A percentile compares a stretch with the other conserved stretches of the same genome.
phyloP scores from a whole-genome alignment of 2,888 invertebrate genomes.

The Pecten maximus region DNA sequence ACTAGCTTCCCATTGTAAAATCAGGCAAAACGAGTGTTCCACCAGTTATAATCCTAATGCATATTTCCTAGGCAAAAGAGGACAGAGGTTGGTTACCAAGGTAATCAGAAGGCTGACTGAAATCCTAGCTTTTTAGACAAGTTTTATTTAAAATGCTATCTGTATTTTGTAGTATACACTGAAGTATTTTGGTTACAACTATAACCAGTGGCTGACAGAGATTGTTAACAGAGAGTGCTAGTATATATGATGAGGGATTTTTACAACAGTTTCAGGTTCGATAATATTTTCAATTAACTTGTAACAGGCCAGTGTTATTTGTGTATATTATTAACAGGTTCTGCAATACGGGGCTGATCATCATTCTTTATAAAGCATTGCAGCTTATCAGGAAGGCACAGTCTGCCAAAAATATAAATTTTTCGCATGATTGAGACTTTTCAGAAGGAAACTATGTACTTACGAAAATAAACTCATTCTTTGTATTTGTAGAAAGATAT shows the following conservation, averaged over 20 bases:
- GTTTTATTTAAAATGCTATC: background rate
- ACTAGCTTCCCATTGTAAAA: no score
- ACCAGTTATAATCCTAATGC: no score
- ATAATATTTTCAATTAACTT: background rate
- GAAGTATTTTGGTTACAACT: background rate
- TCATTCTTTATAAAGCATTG: background rate
- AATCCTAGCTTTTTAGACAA: background rate
- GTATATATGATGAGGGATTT: background rate
- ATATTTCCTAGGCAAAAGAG: background rate
- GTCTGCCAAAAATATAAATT: no score
- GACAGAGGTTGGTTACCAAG: background rate
- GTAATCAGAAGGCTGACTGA: background rate
- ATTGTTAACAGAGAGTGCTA: background rate
- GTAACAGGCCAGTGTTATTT: slow-evolving; percentile 5
- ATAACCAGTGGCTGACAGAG: background rate
- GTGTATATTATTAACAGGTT: background rate
- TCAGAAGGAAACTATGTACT: no score
- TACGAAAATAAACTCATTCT: background rate
- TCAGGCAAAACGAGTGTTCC: no score
- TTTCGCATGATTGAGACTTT: no score
- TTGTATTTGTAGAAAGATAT: background rate
- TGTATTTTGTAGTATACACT: background rate
- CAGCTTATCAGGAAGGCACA: no score
- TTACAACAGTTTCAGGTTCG: background rate
- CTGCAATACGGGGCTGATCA: background rate